These are phyloP conservation scores for Pammene fasciana DNA, from an alignment of 2,888 invertebrate species.

Conservation along the genomic window DNA sequence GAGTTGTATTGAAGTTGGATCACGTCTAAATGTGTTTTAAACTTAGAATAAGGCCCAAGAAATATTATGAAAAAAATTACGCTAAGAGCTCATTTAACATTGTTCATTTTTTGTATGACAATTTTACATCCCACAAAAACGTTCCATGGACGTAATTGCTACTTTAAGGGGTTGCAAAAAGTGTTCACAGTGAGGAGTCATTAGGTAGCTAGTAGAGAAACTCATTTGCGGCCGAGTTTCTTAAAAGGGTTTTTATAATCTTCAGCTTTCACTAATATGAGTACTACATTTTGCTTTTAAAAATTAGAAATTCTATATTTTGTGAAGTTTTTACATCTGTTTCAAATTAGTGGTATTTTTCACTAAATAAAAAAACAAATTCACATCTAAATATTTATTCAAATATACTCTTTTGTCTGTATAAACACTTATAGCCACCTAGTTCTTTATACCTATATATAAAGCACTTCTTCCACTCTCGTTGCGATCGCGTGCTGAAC, in stretches of 20 bases:
- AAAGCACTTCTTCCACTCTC: constrained; percentile 11
- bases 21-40: too few relatives aligned
- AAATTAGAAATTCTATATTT: not conserved
- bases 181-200: constrained; percentile 24
- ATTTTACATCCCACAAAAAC: not conserved
- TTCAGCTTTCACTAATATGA: constrained; percentile 12
- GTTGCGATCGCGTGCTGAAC: constrained; percentile 11
- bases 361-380: too few relatives aligned
- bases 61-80: too few relatives aligned
- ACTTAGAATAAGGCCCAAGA: too few relatives aligned
- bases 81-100: too few relatives aligned
- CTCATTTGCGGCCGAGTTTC: constrained; percentile 30
- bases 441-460: constrained; percentile 10
- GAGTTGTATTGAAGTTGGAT: too few relatives aligned
- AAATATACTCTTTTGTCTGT: not conserved
- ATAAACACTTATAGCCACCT: not conserved
- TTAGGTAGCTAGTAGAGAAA: constrained; percentile 21
- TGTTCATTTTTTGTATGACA: too few relatives aligned
- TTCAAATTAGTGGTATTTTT: too few relatives aligned
- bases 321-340: too few relatives aligned
- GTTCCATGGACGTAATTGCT: constrained; percentile 18
- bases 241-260: constrained; percentile 21
- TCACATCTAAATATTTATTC: too few relatives aligned
- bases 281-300: constrained; percentile 12
- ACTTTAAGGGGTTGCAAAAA: constrained; percentile 34